Conservation (phyloP, 2,888 invertebrate genomes). For the Desoria tigrina region DNA sequence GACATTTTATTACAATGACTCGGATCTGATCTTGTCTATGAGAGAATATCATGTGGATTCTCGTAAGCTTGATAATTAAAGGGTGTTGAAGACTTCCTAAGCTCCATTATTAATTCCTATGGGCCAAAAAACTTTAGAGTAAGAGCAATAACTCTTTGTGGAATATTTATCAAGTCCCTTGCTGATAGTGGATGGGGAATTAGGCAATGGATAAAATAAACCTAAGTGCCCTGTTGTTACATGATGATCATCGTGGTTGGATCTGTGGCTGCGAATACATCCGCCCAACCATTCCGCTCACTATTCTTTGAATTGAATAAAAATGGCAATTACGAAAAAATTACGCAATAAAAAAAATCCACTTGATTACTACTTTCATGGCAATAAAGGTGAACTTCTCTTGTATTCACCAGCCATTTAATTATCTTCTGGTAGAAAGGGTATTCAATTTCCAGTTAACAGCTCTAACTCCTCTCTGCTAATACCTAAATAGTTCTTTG, state of each 20-base stretch:
- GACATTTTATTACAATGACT: conserved; percentile 23
- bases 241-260: neutral
- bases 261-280: neutral
- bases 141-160: neutral
- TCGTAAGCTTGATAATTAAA: conserved; percentile 21
- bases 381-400: too few relatives aligned
- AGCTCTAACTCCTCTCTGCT: too few relatives aligned
- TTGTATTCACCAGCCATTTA: too few relatives aligned
- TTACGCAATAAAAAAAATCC: neutral
- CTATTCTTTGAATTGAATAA: conserved; percentile 10
- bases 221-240: too few relatives aligned
- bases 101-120: conserved; percentile 13
- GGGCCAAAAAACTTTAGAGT: neutral
- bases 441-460: too few relatives aligned
- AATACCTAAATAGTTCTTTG: too few relatives aligned
- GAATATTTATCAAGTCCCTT: neutral
- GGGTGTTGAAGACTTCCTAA: conserved; percentile 6
- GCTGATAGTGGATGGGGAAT: too few relatives aligned
- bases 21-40: conserved; percentile 2
- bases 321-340: conserved; percentile 9
- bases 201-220: too few relatives aligned
- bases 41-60: conserved; percentile 12
- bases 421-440: too few relatives aligned
- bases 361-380: conserved; percentile 1
- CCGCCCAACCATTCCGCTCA: conserved; percentile 2